Evolutionary conservation across 1,140 invertebrate genomes (phyloP).

Genomic region (Lutraria rhynchaena): DNA sequence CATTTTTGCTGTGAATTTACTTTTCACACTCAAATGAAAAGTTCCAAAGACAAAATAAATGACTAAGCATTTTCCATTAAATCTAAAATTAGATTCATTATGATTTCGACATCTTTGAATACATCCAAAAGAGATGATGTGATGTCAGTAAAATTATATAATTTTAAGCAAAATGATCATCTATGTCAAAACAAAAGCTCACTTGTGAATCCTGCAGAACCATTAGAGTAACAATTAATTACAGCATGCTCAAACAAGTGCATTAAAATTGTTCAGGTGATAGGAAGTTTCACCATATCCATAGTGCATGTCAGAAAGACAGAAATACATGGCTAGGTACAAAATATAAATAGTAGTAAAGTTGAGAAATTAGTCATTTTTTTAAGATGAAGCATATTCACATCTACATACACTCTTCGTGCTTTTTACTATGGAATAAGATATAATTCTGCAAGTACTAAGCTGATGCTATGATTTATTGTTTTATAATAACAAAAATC

Average conservation of each 20-base stretch:
- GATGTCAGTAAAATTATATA: too few species aligned
- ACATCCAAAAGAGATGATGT: too few species aligned
- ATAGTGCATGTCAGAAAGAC: neutral
- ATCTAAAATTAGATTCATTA: too few species aligned
- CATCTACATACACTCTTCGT: slow-evolving; percentile 35
- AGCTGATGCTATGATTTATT: slow-evolving; percentile 31
- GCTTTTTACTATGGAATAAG: slow-evolving; percentile 25
- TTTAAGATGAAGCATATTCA: slow-evolving; percentile 5
- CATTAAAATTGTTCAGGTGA: slow-evolving; percentile 15
- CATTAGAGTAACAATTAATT: neutral
- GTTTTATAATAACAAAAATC: neutral
- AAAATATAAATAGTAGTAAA: slow-evolving; percentile 9
- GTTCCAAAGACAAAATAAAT: too few species aligned
- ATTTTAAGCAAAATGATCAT: too few species aligned
- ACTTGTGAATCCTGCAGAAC: neutral
- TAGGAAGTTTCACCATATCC: neutral
- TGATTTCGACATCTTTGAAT: too few species aligned
- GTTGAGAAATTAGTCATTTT: slow-evolving; percentile 27
- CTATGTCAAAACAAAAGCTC: neutral
- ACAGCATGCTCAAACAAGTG: slow-evolving; percentile 33
- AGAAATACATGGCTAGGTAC: slow-evolving; percentile 23
- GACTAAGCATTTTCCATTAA: too few species aligned
- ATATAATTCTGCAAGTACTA: slow-evolving; percentile 30
- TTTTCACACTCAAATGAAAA: too few species aligned
- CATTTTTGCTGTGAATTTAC: too few species aligned